A percentile compares a stretch with the other conserved stretches of the same genome.
Evolutionary conservation across 2,797 vertebrate genomes (phyloP).

Genomic region (Zalophus californianus): DNA sequence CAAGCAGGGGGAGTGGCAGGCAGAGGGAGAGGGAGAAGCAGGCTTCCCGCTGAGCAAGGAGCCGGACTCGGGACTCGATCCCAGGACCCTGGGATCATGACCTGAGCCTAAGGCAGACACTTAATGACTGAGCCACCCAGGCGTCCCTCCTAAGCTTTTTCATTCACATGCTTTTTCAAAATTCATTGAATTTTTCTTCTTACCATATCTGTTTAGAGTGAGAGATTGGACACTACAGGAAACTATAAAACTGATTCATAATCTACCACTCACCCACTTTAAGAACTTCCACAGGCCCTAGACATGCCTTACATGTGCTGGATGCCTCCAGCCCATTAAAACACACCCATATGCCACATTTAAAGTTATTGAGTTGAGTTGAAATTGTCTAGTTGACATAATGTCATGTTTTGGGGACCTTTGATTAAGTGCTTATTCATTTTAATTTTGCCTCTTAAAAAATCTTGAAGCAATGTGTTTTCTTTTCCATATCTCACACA

Average conservation of each 20-base stretch:
- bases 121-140: background rate
- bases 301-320: background rate
- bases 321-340: background rate
- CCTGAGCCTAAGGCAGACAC: background rate
- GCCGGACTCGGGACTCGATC: background rate
- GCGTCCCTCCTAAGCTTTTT: background rate
- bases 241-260: background rate
- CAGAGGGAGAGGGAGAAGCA: no score
- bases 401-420: background rate
- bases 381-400: background rate
- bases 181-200: background rate
- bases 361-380: background rate
- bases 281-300: background rate
- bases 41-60: background rate
- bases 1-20: no score
- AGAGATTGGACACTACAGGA: background rate
- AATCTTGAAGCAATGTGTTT: background rate
- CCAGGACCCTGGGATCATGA: background rate
- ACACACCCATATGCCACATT: background rate
- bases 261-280: background rate
- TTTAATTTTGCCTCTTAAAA: background rate
- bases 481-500: background rate
- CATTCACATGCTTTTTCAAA: background rate
- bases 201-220: background rate
- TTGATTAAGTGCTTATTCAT: background rate